A percentile compares a stretch with the other conserved stretches of the same genome.
phyloP scores from a whole-genome alignment of 2,113 vertebrate species.

The Ceyx cyanopectus region DNA sequence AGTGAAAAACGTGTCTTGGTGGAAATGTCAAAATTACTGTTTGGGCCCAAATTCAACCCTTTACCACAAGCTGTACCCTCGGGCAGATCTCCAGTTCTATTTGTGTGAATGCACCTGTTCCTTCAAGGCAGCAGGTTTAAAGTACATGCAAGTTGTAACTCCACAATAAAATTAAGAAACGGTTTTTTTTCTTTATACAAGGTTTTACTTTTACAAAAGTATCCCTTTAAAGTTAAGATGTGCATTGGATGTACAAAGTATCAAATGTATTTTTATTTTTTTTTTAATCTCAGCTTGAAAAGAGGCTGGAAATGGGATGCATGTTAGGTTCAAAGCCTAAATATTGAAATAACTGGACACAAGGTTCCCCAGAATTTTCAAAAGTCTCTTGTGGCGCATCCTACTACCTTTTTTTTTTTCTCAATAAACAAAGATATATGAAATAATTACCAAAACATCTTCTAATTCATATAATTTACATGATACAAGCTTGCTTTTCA shows the following conservation, averaged over 20 bases:
- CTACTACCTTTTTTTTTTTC: slow-evolving; percentile 81
- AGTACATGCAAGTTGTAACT: slow-evolving; percentile 84
- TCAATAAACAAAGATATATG: slow-evolving; percentile 82
- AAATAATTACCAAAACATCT: slow-evolving; percentile 85
- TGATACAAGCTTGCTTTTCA: slow-evolving; percentile 80
- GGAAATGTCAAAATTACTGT: slow-evolving; percentile 74
- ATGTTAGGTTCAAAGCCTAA: slow-evolving; percentile 81
- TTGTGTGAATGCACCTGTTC: slow-evolving; percentile 75
- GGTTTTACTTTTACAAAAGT: slow-evolving; percentile 90
- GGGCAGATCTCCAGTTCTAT: slow-evolving; percentile 64
- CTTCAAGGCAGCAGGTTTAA: slow-evolving; percentile 78
- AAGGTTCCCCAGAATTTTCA: slow-evolving; percentile 77
- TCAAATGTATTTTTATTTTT: slow-evolving; percentile 83
- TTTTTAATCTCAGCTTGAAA: slow-evolving; percentile 87
- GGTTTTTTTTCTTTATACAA: slow-evolving; percentile 87
- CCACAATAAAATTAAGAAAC: slow-evolving; percentile 87
- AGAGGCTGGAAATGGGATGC: slow-evolving; percentile 85
- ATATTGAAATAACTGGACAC: slow-evolving; percentile 77
- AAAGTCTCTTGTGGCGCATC: slow-evolving; percentile 81
- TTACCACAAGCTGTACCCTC: slow-evolving; percentile 74
- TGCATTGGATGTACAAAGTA: slow-evolving; percentile 93
- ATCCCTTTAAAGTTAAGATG: slow-evolving; percentile 90
- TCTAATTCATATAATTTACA: slow-evolving; percentile 83
- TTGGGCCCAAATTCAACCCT: slow-evolving; percentile 76
- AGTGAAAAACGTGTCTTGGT: slow-evolving; percentile 75